A percentile compares a stretch with the other conserved stretches of the same genome.
Conservation (phyloP, 1,140 invertebrate species). For the Panulirus ornatus region DNA sequence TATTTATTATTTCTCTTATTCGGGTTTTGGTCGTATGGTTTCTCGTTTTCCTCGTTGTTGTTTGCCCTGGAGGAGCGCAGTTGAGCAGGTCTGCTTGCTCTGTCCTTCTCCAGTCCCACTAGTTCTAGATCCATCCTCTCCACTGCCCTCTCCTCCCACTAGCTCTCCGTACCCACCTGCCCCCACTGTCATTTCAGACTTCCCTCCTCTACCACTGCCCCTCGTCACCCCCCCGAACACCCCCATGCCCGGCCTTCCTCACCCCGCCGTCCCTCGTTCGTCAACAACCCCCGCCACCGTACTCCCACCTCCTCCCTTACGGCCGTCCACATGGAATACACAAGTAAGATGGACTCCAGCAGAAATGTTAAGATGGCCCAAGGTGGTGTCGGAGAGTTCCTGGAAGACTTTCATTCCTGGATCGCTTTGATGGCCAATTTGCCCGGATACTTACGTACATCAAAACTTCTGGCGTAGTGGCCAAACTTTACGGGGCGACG, state of each 20-base stretch:
- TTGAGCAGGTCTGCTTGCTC: too few relatives aligned
- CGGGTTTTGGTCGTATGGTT: too few relatives aligned
- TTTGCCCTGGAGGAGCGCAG: too few relatives aligned
- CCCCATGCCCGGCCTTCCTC: background rate
- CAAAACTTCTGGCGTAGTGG: background rate
- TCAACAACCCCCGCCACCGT: too few relatives aligned
- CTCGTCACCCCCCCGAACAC: background rate
- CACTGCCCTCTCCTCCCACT: background rate
- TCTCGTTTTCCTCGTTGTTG: too few relatives aligned
- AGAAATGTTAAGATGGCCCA: background rate
- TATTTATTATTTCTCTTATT: too few relatives aligned
- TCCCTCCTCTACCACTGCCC: background rate
- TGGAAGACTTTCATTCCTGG: background rate
- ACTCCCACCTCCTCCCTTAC: too few relatives aligned
- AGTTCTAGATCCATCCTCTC: too few relatives aligned
- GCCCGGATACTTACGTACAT: background rate
- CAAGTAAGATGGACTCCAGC: background rate
- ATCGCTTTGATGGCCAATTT: slow-evolving; percentile 1
- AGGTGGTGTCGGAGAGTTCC: too few relatives aligned
- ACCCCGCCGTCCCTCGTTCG: too few relatives aligned
- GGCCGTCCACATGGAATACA: background rate
- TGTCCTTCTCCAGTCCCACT: too few relatives aligned
- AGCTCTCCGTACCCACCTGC: background rate
- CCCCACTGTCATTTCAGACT: too few relatives aligned
- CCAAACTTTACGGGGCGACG: background rate